Evolutionary conservation across 2,888 invertebrate genomes (phyloP), one percentile per base, ranked within the genome.

Genomic region (Agrotis clavis): DNA sequence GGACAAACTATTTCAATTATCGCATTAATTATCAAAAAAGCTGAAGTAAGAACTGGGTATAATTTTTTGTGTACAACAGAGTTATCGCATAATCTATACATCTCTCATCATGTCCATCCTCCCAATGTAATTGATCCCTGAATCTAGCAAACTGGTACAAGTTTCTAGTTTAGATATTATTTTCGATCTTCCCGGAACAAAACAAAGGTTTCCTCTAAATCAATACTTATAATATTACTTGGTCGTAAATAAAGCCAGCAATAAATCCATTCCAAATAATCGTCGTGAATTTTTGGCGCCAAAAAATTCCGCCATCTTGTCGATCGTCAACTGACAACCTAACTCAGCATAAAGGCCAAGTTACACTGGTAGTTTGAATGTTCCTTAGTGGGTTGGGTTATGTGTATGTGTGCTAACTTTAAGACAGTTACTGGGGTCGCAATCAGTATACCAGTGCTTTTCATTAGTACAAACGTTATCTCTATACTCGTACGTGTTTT

Each of bases 401-500:
- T 82, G 76, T 88, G 85, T 82, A 79, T 90, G 89, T 93, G 93
- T 94, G 94, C 86, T 89, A 94, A 94, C 93, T 94, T 94, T 94
- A 95, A 96, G 95, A 96, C 94, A 94, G 95, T 94, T 94, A 94
- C 91, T 90, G 93, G 93, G 95, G 93, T 93, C 94, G 95, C 95
- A 95, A 95, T 95, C 95, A 95, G 93, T 92, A 92, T 89, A 90
- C 92, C 91, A 90, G 93, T 67, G 83, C 93, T 94, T 95, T 95
- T 95, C 95, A 96, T 96, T 95, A 95, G 94, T 92, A 89, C 90
- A 92, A 93, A 94, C 93, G 95, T 94, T 94, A 95, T 95, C 94
- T 90, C 89, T 91, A 92, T 91, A 90, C 14, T 63, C 21, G 62
- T 68, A 81, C 66, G 47, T 92, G 94, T 93, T 92, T 92, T 93